Evolutionary conservation across 2,113 vertebrate genomes (phyloP).

Genomic region (Hydrochoerus hydrochaeris): DNA sequence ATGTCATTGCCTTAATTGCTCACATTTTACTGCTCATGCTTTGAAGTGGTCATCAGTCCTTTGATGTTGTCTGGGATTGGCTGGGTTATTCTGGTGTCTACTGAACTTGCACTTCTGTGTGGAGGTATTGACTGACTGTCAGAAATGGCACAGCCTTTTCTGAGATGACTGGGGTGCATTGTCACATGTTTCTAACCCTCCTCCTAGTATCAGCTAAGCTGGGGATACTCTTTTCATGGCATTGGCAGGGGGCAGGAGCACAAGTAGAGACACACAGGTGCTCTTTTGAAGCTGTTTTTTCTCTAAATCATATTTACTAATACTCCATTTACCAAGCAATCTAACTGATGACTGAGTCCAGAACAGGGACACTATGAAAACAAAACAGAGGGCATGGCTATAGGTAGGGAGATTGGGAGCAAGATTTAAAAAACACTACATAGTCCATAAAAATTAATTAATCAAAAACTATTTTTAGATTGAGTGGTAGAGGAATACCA

Average conservation of each 20-base stretch:
- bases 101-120: not conserved
- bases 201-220: not conserved
- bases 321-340: not conserved
- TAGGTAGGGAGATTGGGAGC: not conserved
- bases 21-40: not conserved
- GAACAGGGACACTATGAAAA: not conserved
- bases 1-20: not conserved
- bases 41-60: not conserved
- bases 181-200: not conserved
- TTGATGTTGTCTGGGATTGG: not conserved
- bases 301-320: not conserved
- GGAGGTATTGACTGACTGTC: not conserved
- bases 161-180: no score
- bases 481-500: not conserved
- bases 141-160: not conserved
- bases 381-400: not conserved
- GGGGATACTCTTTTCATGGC: not conserved
- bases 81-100: not conserved
- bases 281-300: not conserved
- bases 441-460: not conserved
- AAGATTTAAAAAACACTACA: not conserved
- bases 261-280: not conserved
- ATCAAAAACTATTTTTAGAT: constrained; percentile 15
- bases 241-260: not conserved
- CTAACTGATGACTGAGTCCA: not conserved